A percentile compares a stretch with the other conserved stretches of the same genome.
These are phyloP conservation scores for Paradisaea rubra DNA, from an alignment of 2,113 vertebrate species.

Conservation along the genomic window DNA sequence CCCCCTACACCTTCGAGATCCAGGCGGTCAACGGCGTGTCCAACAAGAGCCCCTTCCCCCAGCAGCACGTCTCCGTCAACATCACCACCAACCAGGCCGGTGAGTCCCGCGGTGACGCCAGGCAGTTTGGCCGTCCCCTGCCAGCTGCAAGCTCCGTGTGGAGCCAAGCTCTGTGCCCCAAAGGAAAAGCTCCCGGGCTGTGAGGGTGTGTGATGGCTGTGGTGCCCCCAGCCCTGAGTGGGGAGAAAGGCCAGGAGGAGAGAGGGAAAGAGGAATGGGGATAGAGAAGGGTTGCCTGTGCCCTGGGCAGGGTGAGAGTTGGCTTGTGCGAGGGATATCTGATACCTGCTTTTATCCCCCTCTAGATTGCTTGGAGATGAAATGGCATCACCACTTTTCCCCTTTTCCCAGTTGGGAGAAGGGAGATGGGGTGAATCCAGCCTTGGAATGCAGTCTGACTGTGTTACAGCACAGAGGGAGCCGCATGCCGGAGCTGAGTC, in stretches of 20 bases:
- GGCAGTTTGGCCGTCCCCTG: accelerated
- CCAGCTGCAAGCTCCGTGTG: accelerated
- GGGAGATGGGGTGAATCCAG: not conserved
- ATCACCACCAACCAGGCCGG: slow-evolving; percentile 98
- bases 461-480: not conserved
- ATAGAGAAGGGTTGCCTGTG: not conserved
- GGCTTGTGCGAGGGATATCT: not conserved
- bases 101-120: not conserved
- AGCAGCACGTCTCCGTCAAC: slow-evolving; percentile 92
- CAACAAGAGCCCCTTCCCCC: slow-evolving; percentile 91
- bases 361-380: not conserved
- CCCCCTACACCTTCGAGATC: slow-evolving; percentile 94
- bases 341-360: accelerated
- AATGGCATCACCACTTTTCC: accelerated
- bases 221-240: not conserved
- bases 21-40: slow-evolving; percentile 95
- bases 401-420: not conserved
- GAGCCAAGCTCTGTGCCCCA: accelerated
- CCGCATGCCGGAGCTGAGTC: not conserved
- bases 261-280: not conserved
- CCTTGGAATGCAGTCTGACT: not conserved
- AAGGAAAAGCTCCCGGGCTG: accelerated
- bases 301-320: not conserved
- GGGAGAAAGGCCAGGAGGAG: not conserved
- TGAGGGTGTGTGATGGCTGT: not conserved